Percentiles rank a stretch among this genome's conserved stretches.
Conservation (phyloP, 2,113 vertebrate species). For the Rhynchomys soricoides region DNA sequence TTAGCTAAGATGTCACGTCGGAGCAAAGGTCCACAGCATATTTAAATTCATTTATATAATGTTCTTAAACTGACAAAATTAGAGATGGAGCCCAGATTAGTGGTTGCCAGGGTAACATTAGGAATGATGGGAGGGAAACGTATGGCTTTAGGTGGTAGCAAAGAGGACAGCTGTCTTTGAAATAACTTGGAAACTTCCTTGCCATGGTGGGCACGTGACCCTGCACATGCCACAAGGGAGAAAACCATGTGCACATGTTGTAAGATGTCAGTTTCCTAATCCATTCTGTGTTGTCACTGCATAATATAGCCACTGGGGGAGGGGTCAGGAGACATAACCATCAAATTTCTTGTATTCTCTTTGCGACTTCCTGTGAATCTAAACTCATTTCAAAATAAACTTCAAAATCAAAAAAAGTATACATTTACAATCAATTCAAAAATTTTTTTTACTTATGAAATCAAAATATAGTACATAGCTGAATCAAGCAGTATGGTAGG, state of each 20-base stretch:
- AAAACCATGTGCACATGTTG: too few relatives aligned
- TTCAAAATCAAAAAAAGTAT: neutral
- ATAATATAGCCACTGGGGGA: neutral
- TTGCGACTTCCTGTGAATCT: neutral
- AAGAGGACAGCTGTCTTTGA: neutral
- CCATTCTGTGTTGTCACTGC: neutral
- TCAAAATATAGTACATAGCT: neutral
- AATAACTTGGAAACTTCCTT: neutral
- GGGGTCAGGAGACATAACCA: neutral
- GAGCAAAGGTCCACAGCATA: neutral
- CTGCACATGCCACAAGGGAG: neutral
- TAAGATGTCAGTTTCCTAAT: neutral
- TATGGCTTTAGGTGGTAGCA: neutral
- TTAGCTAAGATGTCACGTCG: neutral
- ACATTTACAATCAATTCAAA: conserved; percentile 31
- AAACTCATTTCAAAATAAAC: conserved; percentile 10
- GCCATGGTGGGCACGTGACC: neutral
- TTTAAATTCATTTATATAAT: neutral
- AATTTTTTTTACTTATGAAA: neutral
- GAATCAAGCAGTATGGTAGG: neutral
- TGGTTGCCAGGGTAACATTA: conserved; percentile 10
- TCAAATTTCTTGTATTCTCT: neutral
- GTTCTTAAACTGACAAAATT: conserved; percentile 29
- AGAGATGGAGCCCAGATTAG: conserved; percentile 1
- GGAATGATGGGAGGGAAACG: neutral